phyloP scores from a whole-genome alignment of 2,888 invertebrate genomes.

The Microplitis manilae region DNA sequence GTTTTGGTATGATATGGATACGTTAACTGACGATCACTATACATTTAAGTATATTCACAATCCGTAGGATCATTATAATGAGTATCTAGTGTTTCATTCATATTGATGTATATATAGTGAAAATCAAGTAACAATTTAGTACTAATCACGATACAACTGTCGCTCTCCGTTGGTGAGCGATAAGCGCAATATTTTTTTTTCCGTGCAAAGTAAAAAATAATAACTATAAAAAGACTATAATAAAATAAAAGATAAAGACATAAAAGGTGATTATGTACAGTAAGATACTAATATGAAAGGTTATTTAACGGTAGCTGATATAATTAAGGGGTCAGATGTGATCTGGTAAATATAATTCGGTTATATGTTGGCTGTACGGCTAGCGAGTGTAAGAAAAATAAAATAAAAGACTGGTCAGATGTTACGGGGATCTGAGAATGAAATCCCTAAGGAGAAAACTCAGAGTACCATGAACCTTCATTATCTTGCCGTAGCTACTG shows the following conservation, averaged over 20 bases:
- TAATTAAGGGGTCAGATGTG: slow-evolving; percentile 40
- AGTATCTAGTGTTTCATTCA: too few relatives aligned
- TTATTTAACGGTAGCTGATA: slow-evolving; percentile 27
- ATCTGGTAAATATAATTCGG: slow-evolving; percentile 61
- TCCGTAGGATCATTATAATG: too few relatives aligned
- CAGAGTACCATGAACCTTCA: slow-evolving; percentile 65
- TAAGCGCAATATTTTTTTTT: too few relatives aligned
- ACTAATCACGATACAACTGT: too few relatives aligned
- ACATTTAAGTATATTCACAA: too few relatives aligned
- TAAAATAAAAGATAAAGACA: neutral
- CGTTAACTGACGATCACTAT: too few relatives aligned
- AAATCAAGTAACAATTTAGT: too few relatives aligned
- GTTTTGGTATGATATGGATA: too few relatives aligned
- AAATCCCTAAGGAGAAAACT: slow-evolving; percentile 23
- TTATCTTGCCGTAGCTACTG: slow-evolving; percentile 66
- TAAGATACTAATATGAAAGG: neutral
- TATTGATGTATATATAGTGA: too few relatives aligned
- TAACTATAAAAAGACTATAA: neutral
- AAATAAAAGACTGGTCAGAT: slow-evolving; percentile 40
- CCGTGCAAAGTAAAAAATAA: too few relatives aligned
- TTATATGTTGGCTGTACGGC: slow-evolving; percentile 62
- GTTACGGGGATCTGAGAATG: slow-evolving; percentile 44
- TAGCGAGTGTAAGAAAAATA: slow-evolving; percentile 32
- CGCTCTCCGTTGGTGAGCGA: too few relatives aligned
- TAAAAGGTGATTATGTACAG: neutral